A percentile compares a stretch with the other conserved stretches of the same genome.
phyloP scores from a whole-genome alignment of 1,140 invertebrate species.

The Oscheius sp. region DNA sequence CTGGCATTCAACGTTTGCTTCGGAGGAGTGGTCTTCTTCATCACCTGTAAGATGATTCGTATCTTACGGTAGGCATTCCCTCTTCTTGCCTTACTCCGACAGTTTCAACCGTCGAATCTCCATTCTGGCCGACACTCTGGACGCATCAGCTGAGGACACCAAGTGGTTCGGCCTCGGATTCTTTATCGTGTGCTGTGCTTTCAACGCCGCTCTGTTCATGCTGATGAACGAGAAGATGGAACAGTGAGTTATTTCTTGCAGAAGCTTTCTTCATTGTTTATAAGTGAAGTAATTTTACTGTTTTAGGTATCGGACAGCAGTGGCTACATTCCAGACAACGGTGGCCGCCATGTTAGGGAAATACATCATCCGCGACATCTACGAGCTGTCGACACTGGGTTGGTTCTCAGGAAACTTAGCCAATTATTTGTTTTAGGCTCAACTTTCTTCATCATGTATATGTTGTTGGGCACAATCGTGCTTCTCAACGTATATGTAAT shows the following conservation, averaged over 20 bases:
- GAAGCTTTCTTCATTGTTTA: background rate
- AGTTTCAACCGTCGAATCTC: slow-evolving; percentile 66
- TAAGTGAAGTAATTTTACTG: background rate
- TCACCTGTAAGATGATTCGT: slow-evolving; percentile 66
- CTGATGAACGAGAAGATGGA: slow-evolving; percentile 63
- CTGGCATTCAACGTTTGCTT: slow-evolving; percentile 64
- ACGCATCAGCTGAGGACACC: slow-evolving; percentile 56
- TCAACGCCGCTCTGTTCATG: slow-evolving; percentile 65
- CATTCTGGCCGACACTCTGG: slow-evolving; percentile 62
- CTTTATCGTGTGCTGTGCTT: slow-evolving; percentile 61
- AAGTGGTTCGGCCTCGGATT: slow-evolving; percentile 63
- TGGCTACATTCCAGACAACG: slow-evolving; percentile 64
- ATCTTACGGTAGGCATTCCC: slow-evolving; percentile 60
- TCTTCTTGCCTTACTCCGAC: background rate
- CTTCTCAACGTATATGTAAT: slow-evolving; percentile 68
- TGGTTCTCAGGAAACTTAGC: background rate
- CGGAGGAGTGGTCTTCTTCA: slow-evolving; percentile 65
- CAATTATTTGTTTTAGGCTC: slow-evolving; percentile 61
- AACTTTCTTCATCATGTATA: slow-evolving; percentile 66
- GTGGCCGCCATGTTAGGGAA: slow-evolving; percentile 67
- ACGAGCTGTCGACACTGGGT: slow-evolving; percentile 60
- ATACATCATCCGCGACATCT: slow-evolving; percentile 66
- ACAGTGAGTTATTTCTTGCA: background rate
- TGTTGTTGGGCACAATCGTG: slow-evolving; percentile 65
- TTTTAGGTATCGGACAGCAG: slow-evolving; percentile 64